Conservation (phyloP, 2,888 invertebrate species). For the Mythimna pallens region DNA sequence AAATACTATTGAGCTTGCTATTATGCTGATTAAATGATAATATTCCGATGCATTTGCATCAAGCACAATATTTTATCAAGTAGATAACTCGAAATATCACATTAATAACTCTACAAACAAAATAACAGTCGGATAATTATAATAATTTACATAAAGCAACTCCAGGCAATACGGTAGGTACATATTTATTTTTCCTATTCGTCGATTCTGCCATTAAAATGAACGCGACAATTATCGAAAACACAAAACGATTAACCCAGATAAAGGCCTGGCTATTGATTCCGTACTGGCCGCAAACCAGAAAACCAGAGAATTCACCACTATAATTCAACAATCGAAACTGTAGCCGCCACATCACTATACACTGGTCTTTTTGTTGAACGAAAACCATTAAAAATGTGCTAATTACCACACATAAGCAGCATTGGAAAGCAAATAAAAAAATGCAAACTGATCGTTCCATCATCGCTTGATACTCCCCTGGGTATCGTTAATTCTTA, state of each 20-base stretch:
- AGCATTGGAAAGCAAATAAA: constrained; percentile 42
- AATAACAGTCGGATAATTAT: constrained; percentile 20
- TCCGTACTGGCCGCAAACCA: constrained; percentile 71
- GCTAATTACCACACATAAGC: background rate
- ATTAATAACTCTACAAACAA: constrained; percentile 32
- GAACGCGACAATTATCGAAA: constrained; percentile 76
- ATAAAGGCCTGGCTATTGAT: constrained; percentile 72
- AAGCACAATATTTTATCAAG: background rate
- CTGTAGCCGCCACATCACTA: constrained; percentile 18
- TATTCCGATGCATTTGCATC: background rate
- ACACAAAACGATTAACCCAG: constrained; percentile 77
- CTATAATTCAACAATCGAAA: constrained; percentile 42
- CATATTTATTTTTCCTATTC: constrained; percentile 55
- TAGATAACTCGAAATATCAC: background rate
- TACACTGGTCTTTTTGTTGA: constrained; percentile 46
- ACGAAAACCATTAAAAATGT: background rate
- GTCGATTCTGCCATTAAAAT: constrained; percentile 67
- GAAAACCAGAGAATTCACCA: constrained; percentile 61
- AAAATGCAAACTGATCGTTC: constrained; percentile 19
- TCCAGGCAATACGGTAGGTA: constrained; percentile 15
- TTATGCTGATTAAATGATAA: background rate
- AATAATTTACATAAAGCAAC: constrained; percentile 39
- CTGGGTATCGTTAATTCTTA: constrained; percentile 74
- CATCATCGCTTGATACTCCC: constrained; percentile 14
- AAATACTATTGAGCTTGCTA: background rate